These are phyloP conservation scores for Dasypus novemcinctus DNA, from an alignment of 2,113 vertebrate species.

Conservation along the genomic window DNA sequence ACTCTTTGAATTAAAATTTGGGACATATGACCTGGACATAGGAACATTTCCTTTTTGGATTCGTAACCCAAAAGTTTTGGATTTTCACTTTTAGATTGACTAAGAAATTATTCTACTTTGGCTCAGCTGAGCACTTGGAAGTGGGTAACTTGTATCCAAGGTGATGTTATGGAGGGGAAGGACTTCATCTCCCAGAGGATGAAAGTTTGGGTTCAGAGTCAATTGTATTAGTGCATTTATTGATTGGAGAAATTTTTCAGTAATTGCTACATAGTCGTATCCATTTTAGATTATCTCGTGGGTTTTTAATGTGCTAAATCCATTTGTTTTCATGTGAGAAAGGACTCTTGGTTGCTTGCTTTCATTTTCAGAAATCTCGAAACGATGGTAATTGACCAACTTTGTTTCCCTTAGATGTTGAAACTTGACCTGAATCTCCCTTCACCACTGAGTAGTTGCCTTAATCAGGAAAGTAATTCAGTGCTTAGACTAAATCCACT, in stretches of 20 bases:
- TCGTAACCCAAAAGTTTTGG: neutral
- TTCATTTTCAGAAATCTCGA: neutral
- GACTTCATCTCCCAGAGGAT: neutral
- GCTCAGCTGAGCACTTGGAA: neutral
- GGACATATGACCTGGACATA: neutral
- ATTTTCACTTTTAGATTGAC: neutral
- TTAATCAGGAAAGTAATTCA: neutral
- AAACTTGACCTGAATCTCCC: neutral
- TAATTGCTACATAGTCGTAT: neutral
- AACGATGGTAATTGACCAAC: neutral
- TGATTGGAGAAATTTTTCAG: neutral
- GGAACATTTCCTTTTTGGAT: neutral
- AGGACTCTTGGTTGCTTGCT: neutral
- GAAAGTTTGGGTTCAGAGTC: neutral
- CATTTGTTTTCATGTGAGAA: neutral
- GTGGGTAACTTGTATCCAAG: neutral
- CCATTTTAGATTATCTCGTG: neutral
- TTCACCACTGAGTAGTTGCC: neutral
- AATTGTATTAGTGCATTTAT: neutral
- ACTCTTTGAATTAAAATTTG: conserved; percentile 1
- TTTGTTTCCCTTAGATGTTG: neutral
- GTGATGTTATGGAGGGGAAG: neutral
- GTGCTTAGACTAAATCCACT: neutral
- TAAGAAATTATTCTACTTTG: neutral
- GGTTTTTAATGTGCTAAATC: neutral